Base-by-base conservation (phyloP, 2,113 vertebrate genomes). In the Haemorhous mexicanus region DNA sequence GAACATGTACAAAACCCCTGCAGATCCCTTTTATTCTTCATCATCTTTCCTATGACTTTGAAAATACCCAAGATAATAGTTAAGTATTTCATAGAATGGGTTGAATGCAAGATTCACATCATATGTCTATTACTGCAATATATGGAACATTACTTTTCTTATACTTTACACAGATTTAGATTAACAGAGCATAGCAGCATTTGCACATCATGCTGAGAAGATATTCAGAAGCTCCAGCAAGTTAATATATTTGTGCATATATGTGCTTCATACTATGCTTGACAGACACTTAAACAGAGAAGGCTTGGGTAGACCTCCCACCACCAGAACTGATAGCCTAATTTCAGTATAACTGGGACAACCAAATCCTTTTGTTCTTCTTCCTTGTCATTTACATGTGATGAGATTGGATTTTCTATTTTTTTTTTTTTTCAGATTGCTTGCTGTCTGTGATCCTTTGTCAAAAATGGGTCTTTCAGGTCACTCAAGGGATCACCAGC, bases 101-200 rank as follows among this genome's bases (percentile, higher is more conserved):
- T 33, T 83, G 74, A 96, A 90, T 76, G 56, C 8, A 76, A 89
- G 74, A 90, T 61, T 91, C 46, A 72, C n/a, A 87, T 93, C 16
- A 64, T 62, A 86, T 33, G 13, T 52, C 58, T 76, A 49, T 83
- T 83, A 85, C n/a, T 46, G 28, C 13, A 79, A 52, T 85, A 39
- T 83, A 92, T 62, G 90, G 67, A 91, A 85, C 82, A 91, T 94
- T 94, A 91, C 66, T 92, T 94, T 90, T 73, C 70, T 87, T 37
- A 82, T 53, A 44, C 20, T 89, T 93, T n/a, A 52, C 41, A 82
- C 24, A 90, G 49, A 87, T 93, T 92, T 91, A 85, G 37, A 82
- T 82, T 93, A 93, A 68, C 62, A 76, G 70, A 91, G 44, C 16
- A 3, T 64, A 95, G 35, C 67, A 61, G 17, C n/a, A 75, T 61